A percentile compares a stretch with the other conserved stretches of the same genome.
phyloP scores from a whole-genome alignment of 2,797 vertebrate species.

The Triplophysa bombifrons region DNA sequence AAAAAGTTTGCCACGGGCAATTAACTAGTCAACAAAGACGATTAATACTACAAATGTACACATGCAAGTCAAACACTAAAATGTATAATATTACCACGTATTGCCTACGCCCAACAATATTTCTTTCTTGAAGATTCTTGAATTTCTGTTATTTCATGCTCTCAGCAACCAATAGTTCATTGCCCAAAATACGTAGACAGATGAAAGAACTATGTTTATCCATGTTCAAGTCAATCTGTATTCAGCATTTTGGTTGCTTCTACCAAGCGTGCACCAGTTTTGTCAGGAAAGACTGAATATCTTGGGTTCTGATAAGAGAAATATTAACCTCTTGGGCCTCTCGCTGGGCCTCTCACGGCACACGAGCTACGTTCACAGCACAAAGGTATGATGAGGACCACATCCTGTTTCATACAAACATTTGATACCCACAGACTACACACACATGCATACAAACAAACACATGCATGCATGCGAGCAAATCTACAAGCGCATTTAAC shows the following conservation, averaged over 20 bases:
- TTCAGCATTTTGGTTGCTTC: neutral
- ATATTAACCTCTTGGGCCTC: slow-evolving; percentile 54
- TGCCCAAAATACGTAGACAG: neutral
- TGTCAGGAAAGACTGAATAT: no score
- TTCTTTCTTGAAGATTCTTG: neutral
- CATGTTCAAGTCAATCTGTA: neutral
- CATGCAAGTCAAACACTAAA: neutral
- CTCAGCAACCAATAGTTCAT: neutral
- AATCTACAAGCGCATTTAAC: slow-evolving; percentile 12
- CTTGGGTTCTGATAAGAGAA: neutral
- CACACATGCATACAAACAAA: slow-evolving; percentile 38
- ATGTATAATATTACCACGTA: neutral
- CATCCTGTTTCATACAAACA: slow-evolving; percentile 65
- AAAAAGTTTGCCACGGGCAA: neutral
- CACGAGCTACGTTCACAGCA: slow-evolving; percentile 34
- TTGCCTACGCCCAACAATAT: neutral
- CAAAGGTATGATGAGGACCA: slow-evolving; percentile 54
- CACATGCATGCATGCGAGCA: slow-evolving; percentile 25
- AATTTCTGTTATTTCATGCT: neutral
- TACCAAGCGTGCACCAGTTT: no score
- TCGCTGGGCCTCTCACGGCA: neutral
- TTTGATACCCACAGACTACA: slow-evolving; percentile 36
- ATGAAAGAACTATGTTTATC: neutral
- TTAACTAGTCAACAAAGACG: no score
- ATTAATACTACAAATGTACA: neutral